Evolutionary conservation across 2,888 invertebrate genomes (phyloP), one percentile per base, ranked within the genome.

Genomic region (Sinohyriopsis cumingii): DNA sequence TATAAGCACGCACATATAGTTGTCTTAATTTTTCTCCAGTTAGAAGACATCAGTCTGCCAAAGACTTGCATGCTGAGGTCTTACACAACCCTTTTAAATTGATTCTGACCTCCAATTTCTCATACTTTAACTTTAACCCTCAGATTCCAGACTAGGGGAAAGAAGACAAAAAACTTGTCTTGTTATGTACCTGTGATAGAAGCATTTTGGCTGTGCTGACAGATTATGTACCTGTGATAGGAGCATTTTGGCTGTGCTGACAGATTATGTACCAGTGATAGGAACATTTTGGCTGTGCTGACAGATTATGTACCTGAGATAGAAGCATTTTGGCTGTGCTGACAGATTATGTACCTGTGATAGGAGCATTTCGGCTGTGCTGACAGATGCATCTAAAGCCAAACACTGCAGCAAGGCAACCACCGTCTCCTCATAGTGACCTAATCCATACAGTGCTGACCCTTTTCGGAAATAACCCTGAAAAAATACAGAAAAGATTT

Each of bases 401-500:
- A 92, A 91, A 82, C 93, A 92, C 69, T 92, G 90, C 65, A 92
- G 91, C 71, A 92, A 91, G 24, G 92, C 91, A 22, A 92, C 88
- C 56, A 93, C 91, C 24, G 93, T 92, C 76, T 93, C 93, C 78
- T 93, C 93, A 85, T 92, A 91, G 64, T 91, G 90, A 28, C 91
- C 91, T 63, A 92, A 86, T 9, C 91, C 91, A 61, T 90, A 90
- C 67, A 93, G 89, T 24, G 92, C 92, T 73, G 91, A 87, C 20
- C 92, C 93, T 84, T 92, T 90, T 60, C 92, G 90, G 80, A 91
- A 92, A 85, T 93, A 92, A 25, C 92, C 93, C 92, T 93, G 86
- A 20, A 87, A 86, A 71, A 63, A 19, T 45, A 15, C 15, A 45
- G 45, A 45, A 45, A 45, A 45, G 45, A 45, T 45, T 45, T 65